phyloP scores from a whole-genome alignment of 2,888 invertebrate species.

The Parnassius orleans region DNA sequence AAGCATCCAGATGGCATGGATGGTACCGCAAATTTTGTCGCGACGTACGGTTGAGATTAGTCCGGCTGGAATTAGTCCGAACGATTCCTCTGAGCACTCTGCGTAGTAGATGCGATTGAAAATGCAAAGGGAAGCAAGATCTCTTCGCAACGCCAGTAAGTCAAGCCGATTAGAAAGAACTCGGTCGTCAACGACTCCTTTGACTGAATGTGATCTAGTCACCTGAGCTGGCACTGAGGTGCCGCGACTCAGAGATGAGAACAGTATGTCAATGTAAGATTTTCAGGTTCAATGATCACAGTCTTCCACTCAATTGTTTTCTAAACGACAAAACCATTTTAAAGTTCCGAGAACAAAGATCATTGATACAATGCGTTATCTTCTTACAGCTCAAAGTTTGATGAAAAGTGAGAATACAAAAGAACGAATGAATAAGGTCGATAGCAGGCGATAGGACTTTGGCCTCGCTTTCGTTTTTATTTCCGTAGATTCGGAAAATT shows the following conservation, averaged over 20 bases:
- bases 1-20: no score
- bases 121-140: no score
- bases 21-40: no score
- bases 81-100: no score
- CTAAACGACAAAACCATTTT: not conserved
- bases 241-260: not conserved
- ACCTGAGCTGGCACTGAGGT: not conserved
- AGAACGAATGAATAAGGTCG: constrained; percentile 10
- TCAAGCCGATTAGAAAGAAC: no score
- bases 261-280: not conserved
- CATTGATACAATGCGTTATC: constrained; percentile 9
- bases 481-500: constrained; percentile 16
- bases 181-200: no score
- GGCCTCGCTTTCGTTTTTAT: not conserved
- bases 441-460: not conserved
- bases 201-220: no score
- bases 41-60: no score
- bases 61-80: no score
- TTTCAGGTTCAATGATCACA: not conserved
- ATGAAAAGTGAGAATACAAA: constrained; percentile 12
- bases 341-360: not conserved
- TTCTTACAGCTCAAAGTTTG: constrained; percentile 3
- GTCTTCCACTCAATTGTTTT: no score
- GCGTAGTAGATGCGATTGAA: no score
- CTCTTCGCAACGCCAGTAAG: no score